Conservation (phyloP, 2,113 vertebrate species). For the Xenopus borealis region DNA sequence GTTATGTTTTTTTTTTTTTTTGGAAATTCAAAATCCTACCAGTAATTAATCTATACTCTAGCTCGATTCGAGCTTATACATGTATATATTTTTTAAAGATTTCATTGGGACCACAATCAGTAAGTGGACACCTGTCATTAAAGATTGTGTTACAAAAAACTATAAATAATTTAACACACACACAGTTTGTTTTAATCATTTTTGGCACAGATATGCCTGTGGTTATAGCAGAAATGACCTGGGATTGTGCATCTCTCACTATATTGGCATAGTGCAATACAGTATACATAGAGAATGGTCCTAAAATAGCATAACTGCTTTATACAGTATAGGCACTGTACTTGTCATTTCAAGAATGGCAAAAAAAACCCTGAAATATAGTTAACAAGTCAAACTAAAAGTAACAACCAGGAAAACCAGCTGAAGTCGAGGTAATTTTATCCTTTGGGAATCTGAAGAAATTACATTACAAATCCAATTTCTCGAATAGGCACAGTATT, state of each 20-base stretch:
- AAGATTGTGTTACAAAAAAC: conserved; percentile 55
- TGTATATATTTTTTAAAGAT: conserved; percentile 1
- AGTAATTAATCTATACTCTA: conserved; percentile 10
- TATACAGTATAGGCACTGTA: not conserved
- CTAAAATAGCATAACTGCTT: not conserved
- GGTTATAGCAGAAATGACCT: conserved; percentile 66
- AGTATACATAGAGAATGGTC: not conserved
- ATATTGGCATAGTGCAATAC: conserved; percentile 7
- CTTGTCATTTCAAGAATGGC: conserved; percentile 20
- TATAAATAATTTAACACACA: conserved; percentile 73
- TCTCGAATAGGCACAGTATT: not conserved
- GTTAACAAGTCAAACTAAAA: not conserved
- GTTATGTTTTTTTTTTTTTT: conserved; percentile 38
- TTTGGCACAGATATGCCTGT: conserved; percentile 69
- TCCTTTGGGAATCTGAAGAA: not conserved
- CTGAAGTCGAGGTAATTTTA: conserved; percentile 46
- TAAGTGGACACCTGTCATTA: conserved; percentile 66
- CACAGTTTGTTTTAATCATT: conserved; percentile 41
- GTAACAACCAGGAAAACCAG: conserved; percentile 21
- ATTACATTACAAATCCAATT: not conserved
- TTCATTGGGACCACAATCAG: conserved; percentile 59
- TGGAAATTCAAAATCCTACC: conserved; percentile 1
- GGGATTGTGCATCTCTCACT: conserved; percentile 56
- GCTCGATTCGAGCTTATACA: conserved; percentile 41
- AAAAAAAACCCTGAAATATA: not conserved